Conservation (phyloP, 2,797 vertebrate species). For the Poeciliopsis paucimaculata region DNA sequence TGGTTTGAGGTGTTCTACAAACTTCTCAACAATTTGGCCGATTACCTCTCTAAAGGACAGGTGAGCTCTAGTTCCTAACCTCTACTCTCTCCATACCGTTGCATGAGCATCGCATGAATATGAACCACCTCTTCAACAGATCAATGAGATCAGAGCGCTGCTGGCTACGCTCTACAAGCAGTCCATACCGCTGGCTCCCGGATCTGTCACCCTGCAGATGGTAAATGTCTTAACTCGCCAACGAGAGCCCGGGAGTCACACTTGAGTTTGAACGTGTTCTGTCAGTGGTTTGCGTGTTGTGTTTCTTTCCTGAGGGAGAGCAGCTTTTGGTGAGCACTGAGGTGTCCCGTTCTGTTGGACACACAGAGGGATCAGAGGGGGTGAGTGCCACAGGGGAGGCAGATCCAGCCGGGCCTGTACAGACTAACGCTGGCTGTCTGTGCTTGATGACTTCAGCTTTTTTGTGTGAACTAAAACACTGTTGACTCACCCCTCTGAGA, state of each 20-base stretch:
- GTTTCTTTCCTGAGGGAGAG: conserved; percentile 79
- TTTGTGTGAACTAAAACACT: conserved; percentile 50
- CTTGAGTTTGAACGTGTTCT: conserved; percentile 32
- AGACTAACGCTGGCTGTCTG: conserved; percentile 47
- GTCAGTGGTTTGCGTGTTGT: conserved; percentile 63
- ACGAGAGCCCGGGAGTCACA: conserved; percentile 1
- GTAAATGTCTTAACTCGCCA: conserved; percentile 73
- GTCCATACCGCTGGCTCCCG: conserved; percentile 71
- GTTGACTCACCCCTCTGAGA: conserved; percentile 25
- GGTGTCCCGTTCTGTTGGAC: conserved; percentile 59
- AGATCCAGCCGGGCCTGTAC: conserved; percentile 12
- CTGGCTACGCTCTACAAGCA: conserved; percentile 81
- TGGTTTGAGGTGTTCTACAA: conserved; percentile 96
- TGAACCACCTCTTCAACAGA: conserved; percentile 66
- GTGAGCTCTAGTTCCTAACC: conserved; percentile 61
- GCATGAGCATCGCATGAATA: neutral
- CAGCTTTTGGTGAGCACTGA: conserved; percentile 73
- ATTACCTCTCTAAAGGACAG: conserved; percentile 86
- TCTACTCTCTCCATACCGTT: neutral
- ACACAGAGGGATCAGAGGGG: conserved; percentile 65
- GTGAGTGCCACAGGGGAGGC: conserved; percentile 72
- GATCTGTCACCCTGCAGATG: conserved; percentile 81
- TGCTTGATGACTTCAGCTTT: conserved; percentile 42
- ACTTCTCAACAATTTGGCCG: conserved; percentile 88
- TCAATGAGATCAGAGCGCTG: conserved; percentile 79